phyloP scores from a whole-genome alignment of 2,113 vertebrate genomes.

The Malurus cyaneus region DNA sequence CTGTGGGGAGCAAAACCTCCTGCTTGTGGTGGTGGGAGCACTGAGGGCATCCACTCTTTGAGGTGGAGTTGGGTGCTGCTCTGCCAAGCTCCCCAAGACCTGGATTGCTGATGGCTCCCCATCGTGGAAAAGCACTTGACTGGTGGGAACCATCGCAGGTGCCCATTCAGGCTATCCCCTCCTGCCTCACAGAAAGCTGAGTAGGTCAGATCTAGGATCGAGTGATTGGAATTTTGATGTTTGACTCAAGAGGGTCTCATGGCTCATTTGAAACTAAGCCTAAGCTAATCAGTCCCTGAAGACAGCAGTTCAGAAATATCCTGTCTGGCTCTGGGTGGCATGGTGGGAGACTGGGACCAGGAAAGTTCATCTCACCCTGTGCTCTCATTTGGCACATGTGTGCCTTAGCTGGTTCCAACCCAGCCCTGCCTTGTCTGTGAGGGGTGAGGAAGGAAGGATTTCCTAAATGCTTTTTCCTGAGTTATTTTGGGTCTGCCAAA shows the following conservation, averaged over 20 bases:
- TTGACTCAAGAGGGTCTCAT: background rate
- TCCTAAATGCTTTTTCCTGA: background rate
- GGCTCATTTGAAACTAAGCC: background rate
- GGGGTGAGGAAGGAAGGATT: background rate
- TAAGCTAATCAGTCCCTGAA: background rate
- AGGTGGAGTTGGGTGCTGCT: background rate
- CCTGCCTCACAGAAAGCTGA: fast-evolving
- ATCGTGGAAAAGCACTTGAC: background rate
- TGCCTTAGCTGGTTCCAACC: background rate
- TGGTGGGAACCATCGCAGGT: background rate
- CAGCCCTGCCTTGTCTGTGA: background rate
- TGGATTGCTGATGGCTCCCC: background rate
- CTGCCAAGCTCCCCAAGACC: background rate
- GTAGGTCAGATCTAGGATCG: background rate
- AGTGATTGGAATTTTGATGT: background rate
- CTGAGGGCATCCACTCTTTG: background rate
- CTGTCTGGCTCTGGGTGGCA: background rate
- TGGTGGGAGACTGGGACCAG: background rate
- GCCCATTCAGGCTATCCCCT: background rate
- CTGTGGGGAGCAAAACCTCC: fast-evolving
- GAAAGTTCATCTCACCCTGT: background rate
- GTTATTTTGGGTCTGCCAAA: background rate
- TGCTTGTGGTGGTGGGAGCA: background rate
- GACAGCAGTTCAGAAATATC: background rate
- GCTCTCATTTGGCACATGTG: fast-evolving